These are phyloP conservation scores for Lasioglossum figueresi DNA, from an alignment of 2,888 invertebrate genomes.

Conservation along the genomic window DNA sequence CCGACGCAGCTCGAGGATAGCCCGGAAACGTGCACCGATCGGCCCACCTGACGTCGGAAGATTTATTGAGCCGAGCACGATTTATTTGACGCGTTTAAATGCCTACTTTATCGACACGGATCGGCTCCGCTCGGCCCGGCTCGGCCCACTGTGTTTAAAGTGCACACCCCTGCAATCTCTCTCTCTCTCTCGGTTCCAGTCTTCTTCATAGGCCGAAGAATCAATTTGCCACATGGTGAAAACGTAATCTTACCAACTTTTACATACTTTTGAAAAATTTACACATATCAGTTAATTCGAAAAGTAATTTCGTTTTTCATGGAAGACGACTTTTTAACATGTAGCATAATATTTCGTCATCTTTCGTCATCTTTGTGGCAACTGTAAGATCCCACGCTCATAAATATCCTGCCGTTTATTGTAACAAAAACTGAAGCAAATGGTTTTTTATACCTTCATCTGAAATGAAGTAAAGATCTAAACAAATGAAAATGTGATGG, in stretches of 20 bases:
- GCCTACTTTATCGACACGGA: constrained; percentile 76
- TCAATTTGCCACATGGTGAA: constrained; percentile 48
- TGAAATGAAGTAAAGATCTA: too few relatives aligned
- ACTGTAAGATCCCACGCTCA: not conserved
- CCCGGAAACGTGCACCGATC: constrained; percentile 60
- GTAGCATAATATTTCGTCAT: too few relatives aligned
- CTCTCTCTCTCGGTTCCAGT: too few relatives aligned
- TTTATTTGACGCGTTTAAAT: constrained; percentile 80
- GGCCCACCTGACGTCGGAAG: constrained; percentile 66
- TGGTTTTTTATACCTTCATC: too few relatives aligned
- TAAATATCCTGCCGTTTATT: not conserved
- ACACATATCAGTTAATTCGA: not conserved
- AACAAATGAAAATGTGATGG: too few relatives aligned
- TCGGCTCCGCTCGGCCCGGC: constrained; percentile 6
- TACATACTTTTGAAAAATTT: constrained; percentile 46
- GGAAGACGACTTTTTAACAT: not conserved
- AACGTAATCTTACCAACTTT: constrained; percentile 38
- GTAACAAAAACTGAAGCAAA: too few relatives aligned
- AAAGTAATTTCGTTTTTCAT: not conserved
- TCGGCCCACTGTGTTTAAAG: constrained; percentile 47
- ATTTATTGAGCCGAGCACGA: constrained; percentile 75
- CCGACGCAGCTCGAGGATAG: constrained; percentile 33
- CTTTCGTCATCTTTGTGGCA: too few relatives aligned
- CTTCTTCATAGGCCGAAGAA: constrained; percentile 26
- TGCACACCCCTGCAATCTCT: not conserved